These are phyloP conservation scores for Chaetops frenatus DNA, from an alignment of 2,113 vertebrate genomes.

Conservation along the genomic window DNA sequence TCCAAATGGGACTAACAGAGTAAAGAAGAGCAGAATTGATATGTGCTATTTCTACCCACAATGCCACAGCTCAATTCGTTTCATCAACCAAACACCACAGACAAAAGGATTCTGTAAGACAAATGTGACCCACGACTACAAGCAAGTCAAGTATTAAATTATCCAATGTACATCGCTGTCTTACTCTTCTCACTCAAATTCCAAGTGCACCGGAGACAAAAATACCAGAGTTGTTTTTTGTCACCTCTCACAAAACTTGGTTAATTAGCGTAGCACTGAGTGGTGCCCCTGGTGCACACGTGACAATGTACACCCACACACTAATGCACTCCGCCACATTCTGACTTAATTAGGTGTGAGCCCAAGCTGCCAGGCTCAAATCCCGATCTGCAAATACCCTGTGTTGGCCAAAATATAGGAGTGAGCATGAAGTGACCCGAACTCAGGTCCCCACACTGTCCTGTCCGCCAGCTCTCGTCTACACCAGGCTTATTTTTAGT, in stretches of 20 bases:
- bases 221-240: constrained; percentile 6
- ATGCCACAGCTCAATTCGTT: neutral
- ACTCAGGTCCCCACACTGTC: neutral
- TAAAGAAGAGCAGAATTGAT: neutral
- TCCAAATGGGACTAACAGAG: neutral
- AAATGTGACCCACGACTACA: neutral
- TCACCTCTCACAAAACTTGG: constrained; percentile 43
- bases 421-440: neutral
- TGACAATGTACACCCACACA: constrained; percentile 31
- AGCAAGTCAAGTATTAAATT: neutral
- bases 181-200: constrained; percentile 9
- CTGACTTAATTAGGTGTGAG: constrained; percentile 45
- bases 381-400: neutral
- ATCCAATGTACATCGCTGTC: neutral
- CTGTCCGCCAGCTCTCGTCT: neutral
- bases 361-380: neutral
- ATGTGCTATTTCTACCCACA: neutral
- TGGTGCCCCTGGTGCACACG: neutral
- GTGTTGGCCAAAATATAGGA: neutral
- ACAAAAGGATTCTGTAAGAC: neutral
- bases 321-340: neutral
- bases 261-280: constrained; percentile 31
- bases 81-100: neutral
- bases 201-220: neutral
- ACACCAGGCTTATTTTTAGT: neutral